Percentiles rank a stretch among this genome's conserved stretches.
These are phyloP conservation scores for Drosophila triauraria DNA, from an alignment of 1,140 invertebrate species.

Conservation along the genomic window DNA sequence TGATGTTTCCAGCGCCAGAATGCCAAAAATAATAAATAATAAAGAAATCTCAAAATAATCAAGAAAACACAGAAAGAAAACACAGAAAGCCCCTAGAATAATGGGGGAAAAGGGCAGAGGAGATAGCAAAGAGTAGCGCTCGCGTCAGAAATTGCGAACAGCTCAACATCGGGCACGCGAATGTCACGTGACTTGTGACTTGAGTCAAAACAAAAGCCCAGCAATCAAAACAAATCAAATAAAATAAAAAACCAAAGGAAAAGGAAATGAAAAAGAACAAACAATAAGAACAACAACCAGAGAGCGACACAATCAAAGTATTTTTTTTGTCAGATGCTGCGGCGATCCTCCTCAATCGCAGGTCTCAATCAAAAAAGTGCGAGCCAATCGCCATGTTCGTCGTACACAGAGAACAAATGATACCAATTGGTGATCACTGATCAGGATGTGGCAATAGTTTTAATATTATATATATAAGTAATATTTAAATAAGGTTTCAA, in stretches of 20 bases:
- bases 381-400: constrained; percentile 23
- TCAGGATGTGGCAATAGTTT: neutral
- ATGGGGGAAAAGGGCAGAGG: neutral
- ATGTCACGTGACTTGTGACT: constrained; percentile 47
- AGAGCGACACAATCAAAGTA: constrained; percentile 17
- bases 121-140: constrained; percentile 18
- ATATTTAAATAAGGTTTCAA: no score
- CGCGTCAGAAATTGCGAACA: constrained; percentile 25
- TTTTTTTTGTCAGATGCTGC: constrained; percentile 22
- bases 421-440: no score
- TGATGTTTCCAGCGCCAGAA: constrained; percentile 1
- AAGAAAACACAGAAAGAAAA: constrained; percentile 8
- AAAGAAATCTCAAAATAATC: neutral
- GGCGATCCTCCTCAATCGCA: constrained; percentile 21
- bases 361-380: constrained; percentile 22
- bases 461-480: no score
- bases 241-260: constrained; percentile 7
- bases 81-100: neutral
- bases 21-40: neutral
- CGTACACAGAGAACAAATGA: constrained; percentile 8
- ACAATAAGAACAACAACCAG: constrained; percentile 6
- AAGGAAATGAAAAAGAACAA: constrained; percentile 1
- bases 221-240: constrained; percentile 27
- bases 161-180: constrained; percentile 27
- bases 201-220: constrained; percentile 39